phyloP scores from a whole-genome alignment of 2,113 vertebrate species.

The Hyaena hyaena region DNA sequence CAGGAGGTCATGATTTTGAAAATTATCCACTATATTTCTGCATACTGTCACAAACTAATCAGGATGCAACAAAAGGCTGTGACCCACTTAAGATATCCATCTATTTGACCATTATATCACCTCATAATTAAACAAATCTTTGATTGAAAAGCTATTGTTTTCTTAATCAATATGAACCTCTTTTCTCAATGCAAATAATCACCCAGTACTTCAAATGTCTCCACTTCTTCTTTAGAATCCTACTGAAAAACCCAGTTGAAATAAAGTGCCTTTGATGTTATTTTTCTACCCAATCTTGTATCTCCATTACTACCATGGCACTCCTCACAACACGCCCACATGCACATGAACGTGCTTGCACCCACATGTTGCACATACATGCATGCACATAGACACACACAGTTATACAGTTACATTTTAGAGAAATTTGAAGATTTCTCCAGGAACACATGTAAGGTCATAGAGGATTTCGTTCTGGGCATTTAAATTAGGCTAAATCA shows the following conservation, averaged over 20 bases:
- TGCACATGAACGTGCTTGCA: too few relatives aligned
- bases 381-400: neutral
- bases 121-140: conserved; percentile 19
- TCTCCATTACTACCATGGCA: neutral
- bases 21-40: neutral
- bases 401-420: neutral
- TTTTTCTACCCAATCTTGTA: neutral
- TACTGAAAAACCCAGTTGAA: neutral
- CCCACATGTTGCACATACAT: fast-evolving
- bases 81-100: neutral
- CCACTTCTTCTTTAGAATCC: neutral
- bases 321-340: neutral
- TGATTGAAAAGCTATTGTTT: neutral
- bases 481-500: neutral
- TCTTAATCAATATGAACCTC: neutral
- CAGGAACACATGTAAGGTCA: neutral
- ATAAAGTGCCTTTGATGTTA: neutral
- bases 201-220: neutral
- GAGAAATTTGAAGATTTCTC: neutral
- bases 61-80: conserved; percentile 14
- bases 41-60: conserved; percentile 47
- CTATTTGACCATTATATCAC: neutral
- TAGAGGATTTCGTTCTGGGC: neutral
- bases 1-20: conserved; percentile 27
- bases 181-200: conserved; percentile 2